These are phyloP conservation scores for Heptranchias perlo DNA, from an alignment of 2,113 vertebrate genomes.

Conservation along the genomic window DNA sequence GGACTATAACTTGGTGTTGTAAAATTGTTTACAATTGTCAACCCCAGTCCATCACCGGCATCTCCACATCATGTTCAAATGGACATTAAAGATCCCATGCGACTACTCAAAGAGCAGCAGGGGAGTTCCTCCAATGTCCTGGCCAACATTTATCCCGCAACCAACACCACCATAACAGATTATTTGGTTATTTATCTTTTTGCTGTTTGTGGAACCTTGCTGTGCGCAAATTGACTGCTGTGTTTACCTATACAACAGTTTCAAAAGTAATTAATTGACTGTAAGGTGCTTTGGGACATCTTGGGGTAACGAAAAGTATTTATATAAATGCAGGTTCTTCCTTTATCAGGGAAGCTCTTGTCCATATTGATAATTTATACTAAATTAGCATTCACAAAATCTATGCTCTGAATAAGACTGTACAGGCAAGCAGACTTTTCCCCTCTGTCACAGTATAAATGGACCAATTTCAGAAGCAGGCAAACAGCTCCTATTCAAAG, in stretches of 20 bases:
- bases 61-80: too few species aligned
- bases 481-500: not conserved
- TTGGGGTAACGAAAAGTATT: not conserved
- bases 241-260: not conserved
- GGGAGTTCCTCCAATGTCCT: not conserved
- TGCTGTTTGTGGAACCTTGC: not conserved
- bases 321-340: not conserved
- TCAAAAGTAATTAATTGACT: not conserved
- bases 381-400: not conserved
- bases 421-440: not conserved
- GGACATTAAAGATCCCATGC: not conserved
- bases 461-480: not conserved
- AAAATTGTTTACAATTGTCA: too few species aligned
- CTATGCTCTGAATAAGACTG: not conserved
- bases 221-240: not conserved
- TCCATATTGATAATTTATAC: not conserved
- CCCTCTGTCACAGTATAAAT: not conserved
- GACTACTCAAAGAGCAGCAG: not conserved
- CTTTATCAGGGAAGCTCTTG: not conserved
- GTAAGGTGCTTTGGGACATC: not conserved
- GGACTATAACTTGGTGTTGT: too few species aligned
- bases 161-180: not conserved
- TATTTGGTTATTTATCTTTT: not conserved
- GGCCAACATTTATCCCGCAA: not conserved
- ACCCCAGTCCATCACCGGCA: too few species aligned